These are phyloP conservation scores for Melanerpes aurifrons DNA, from an alignment of 2,113 vertebrate species.

Conservation along the genomic window DNA sequence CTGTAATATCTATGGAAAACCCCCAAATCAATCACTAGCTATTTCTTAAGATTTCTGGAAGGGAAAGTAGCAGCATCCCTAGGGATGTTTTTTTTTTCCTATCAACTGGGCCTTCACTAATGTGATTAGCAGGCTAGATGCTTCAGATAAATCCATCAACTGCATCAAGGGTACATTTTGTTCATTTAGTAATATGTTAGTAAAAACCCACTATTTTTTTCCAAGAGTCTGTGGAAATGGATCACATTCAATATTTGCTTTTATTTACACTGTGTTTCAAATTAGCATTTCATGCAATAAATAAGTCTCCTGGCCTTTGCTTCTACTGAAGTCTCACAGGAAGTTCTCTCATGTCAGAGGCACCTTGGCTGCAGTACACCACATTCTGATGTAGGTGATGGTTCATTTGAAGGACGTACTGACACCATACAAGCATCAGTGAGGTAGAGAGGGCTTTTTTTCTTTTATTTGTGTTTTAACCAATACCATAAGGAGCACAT, in stretches of 20 bases:
- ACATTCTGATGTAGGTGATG: not conserved
- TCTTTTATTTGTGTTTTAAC: not conserved
- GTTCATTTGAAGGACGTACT: not conserved
- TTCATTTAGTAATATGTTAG: not conserved
- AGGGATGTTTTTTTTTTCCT: not conserved
- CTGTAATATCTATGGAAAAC: slow-evolving; percentile 24
- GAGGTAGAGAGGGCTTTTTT: not conserved
- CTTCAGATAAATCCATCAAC: slow-evolving; percentile 6
- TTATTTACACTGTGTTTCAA: not conserved
- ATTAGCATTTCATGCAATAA: fast-evolving
- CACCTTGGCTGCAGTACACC: not conserved
- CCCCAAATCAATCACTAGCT: not conserved
- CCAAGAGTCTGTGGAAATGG: not conserved
- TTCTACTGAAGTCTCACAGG: not conserved
- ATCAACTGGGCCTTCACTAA: slow-evolving; percentile 24
- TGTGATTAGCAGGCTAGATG: slow-evolving; percentile 43
- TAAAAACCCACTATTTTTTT: not conserved
- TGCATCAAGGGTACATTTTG: slow-evolving; percentile 2
- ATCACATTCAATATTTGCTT: not conserved
- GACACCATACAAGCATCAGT: not conserved
- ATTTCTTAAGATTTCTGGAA: slow-evolving; percentile 14
- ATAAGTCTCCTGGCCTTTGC: not conserved
- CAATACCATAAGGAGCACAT: not conserved
- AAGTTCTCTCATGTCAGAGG: not conserved
- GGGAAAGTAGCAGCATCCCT: not conserved